Conservation (phyloP, 2,113 vertebrate species). For the Hipposideros armiger region DNA sequence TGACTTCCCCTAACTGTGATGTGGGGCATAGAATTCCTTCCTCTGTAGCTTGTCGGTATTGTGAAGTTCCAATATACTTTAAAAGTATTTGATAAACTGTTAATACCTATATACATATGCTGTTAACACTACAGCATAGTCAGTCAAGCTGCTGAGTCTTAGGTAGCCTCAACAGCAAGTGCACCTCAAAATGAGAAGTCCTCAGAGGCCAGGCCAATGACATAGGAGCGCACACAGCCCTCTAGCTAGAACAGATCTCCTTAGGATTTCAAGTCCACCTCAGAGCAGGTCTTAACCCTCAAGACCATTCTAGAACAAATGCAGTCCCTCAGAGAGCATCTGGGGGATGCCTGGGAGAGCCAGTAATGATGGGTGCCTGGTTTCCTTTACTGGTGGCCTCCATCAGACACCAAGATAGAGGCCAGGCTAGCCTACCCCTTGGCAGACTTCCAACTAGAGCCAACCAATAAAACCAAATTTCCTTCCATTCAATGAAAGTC, state of each 20-base stretch:
- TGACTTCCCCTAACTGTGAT: not conserved
- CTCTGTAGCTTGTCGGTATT: not conserved
- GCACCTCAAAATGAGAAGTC: not conserved
- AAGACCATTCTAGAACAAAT: not conserved
- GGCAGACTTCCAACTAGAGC: not conserved
- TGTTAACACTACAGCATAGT: not conserved
- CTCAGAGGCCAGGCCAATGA: not conserved
- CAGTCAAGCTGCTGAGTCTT: not conserved
- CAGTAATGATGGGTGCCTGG: fast-evolving
- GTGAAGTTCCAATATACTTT: not conserved
- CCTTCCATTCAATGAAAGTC: not conserved
- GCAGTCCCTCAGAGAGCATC: not conserved
- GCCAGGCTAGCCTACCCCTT: too few species aligned
- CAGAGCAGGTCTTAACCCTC: not conserved
- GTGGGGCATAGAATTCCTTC: not conserved
- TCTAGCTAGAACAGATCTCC: not conserved
- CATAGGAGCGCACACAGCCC: not conserved
- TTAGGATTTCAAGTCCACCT: not conserved
- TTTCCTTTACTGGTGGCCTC: not conserved
- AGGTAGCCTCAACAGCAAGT: not conserved
- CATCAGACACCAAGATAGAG: not conserved
- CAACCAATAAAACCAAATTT: not conserved
- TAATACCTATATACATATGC: not conserved
- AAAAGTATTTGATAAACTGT: not conserved
- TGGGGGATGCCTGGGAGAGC: not conserved